Evolutionary conservation across 2,888 invertebrate genomes (phyloP), one percentile per base, ranked within the genome.

Genomic region (Fabriciana adippe): DNA sequence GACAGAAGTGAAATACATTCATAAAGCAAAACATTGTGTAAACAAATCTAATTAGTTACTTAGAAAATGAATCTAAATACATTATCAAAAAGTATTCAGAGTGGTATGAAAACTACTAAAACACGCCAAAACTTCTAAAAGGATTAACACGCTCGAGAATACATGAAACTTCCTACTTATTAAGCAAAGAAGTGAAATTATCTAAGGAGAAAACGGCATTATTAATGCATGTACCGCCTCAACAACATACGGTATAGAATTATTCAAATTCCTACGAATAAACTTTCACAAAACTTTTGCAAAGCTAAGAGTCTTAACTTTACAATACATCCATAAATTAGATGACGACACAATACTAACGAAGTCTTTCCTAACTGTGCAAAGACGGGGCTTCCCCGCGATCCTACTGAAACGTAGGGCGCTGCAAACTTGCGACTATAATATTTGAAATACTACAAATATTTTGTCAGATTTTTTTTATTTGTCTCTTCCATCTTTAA

Each of bases 311-410:
- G 73, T 72, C 75, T 75, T 74, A 73, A 75, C 76, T 77, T 74
- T 76, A 74, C 74, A 75, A 77, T 74, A 75, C 75, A 75, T 75
- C 70, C 78, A 81, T 80, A 82, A 81, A 83, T 84, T 81, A 82
- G 79, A 64, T 74, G 78, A 75, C 73, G 75, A 76, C 78, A 77
- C 80, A 81, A 80, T 77, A 77, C 76, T 77, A 81, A 81, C 79
- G 78, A 77, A 73, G 74, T 78, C 76, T 73, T 65, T 56, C 21
- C 69, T 72, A 78, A 76, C 74, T 76, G 63, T 57, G 55, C 51
- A 54, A 62, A 68, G 64, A 63, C 48, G 64, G 48, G 64, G 45
- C 53, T 59, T 51, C 26, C 50, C 64, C 53, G 61, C 15, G 59
- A 59, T 54, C 21, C 47, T 54, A 18, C 65, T 65, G 6, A 47